Evolutionary conservation across 37 sponge, comb jelly and placozoan species (phyloP), one percentile per base, ranked within the genome.

Genomic region (Spongia lamella): DNA sequence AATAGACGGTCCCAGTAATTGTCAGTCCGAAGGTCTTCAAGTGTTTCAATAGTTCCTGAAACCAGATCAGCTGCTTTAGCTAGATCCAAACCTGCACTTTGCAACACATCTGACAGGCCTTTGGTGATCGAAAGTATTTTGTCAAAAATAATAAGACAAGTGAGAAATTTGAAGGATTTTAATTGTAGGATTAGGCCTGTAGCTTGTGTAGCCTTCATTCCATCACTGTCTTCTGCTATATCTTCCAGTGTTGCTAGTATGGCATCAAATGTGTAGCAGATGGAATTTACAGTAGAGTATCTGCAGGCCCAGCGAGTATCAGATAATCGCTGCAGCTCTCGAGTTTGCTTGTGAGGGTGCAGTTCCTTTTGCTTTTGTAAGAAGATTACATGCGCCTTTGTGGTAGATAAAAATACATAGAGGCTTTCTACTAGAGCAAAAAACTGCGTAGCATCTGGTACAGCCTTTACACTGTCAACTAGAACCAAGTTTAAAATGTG

Each of bases 211-310:
- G 86, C 79, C 74, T 53, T 65, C 65, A 69, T 49, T 79, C 76
- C 75, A 31, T 79, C 80, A 50, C 55, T 43, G 50, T 70, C 79
- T 75, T 86, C 79, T 64, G 87, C 80, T 75, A 76, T 76, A 16
- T 68, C 70, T 70, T 77, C 85, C 27, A 84, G 66, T 37, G 85
- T 84, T 25, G 84, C 84, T 56, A 83, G 39, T 52, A 83, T 38
- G 37, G 73, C 61, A 32, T 84, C 87, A 66, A 79, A 86, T 54
- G 81, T 68, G n/a, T n/a, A 66, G 53, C 27, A 53, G 15, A 79
- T 31, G 9, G 80, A 24, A 69, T 66, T 53, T 21, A 79, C 70
- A 53, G 80, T 21, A 22, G 0, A 26, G 7, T 53, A 34, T 68
- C 80, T 54, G 60, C 80, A 79, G 4, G 80, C 61, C 80, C 80